These are phyloP conservation scores for Wasmannia auropunctata DNA, from an alignment of 1,140 invertebrate genomes.

Conservation along the genomic window DNA sequence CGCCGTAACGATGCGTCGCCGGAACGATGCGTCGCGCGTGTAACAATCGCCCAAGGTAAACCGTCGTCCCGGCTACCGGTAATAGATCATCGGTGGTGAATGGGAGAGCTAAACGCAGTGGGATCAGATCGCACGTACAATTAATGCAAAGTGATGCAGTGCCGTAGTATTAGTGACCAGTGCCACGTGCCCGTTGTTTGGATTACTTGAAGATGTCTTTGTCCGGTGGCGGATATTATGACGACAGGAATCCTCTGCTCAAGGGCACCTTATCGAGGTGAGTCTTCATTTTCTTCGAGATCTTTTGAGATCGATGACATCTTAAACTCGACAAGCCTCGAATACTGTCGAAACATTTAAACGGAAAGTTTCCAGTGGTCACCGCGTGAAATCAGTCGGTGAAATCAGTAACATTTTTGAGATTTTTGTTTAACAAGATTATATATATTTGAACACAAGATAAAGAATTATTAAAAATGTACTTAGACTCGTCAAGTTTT, in stretches of 20 bases:
- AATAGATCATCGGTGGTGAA: slow-evolving; percentile 75
- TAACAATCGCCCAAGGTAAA: slow-evolving; percentile 56
- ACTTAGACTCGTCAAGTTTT: too few species aligned
- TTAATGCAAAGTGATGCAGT: slow-evolving; percentile 82
- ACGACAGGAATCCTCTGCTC: slow-evolving; percentile 85
- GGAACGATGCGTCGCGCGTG: slow-evolving; percentile 55
- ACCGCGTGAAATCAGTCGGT: too few species aligned
- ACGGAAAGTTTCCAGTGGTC: not conserved
- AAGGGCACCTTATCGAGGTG: slow-evolving; percentile 86
- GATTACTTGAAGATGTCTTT: slow-evolving; percentile 84
- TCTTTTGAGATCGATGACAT: not conserved
- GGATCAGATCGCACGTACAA: slow-evolving; percentile 76
- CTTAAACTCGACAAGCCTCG: not conserved
- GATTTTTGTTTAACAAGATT: not conserved
- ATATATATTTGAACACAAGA: too few species aligned
- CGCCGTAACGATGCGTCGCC: slow-evolving; percentile 47
- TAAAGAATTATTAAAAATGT: too few species aligned
- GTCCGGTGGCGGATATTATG: slow-evolving; percentile 84
- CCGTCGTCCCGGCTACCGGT: slow-evolving; percentile 11
- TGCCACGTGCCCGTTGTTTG: slow-evolving; percentile 82
- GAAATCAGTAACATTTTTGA: not conserved
- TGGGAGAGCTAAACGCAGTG: slow-evolving; percentile 78
- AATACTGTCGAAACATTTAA: not conserved
- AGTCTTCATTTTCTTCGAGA: slow-evolving; percentile 48
- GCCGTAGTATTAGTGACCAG: slow-evolving; percentile 80